These are phyloP conservation scores for Drymonia ruficornis DNA, from an alignment of 2,888 invertebrate genomes.

Conservation along the genomic window DNA sequence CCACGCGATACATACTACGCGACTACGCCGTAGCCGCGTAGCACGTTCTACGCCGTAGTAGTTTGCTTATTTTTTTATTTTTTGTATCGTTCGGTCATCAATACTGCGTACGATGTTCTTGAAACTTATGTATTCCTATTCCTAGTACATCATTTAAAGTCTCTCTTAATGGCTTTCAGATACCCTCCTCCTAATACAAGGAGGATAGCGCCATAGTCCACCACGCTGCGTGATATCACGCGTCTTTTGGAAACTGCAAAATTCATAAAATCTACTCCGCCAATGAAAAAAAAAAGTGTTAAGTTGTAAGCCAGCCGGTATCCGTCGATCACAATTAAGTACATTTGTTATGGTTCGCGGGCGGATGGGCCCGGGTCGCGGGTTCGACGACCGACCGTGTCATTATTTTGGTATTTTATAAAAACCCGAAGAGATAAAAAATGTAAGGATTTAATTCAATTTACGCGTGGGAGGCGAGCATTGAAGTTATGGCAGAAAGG, in stretches of 20 bases:
- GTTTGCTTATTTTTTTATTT: background rate
- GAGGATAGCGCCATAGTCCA: no score
- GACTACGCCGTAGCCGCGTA: conserved; percentile 2
- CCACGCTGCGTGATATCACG: no score
- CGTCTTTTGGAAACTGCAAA: no score
- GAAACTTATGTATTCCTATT: no score
- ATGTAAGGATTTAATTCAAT: conserved; percentile 2
- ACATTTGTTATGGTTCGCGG: conserved; percentile 16
- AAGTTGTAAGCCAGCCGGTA: background rate
- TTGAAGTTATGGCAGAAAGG: background rate
- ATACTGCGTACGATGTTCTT: no score
- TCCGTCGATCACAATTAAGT: conserved; percentile 13
- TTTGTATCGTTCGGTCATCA: no score
- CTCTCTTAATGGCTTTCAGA: no score
- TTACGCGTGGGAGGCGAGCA: background rate
- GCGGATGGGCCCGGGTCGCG: conserved; percentile 13
- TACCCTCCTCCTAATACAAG: no score
- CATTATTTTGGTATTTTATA: conserved; percentile 13
- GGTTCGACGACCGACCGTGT: conserved; percentile 30
- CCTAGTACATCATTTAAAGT: no score
- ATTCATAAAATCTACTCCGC: no score
- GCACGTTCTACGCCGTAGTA: background rate
- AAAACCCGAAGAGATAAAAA: background rate
- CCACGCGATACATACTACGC: background rate
- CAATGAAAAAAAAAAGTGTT: background rate